These are phyloP conservation scores for Tympanoctomys barrerae DNA, from an alignment of 2,797 vertebrate genomes.

Conservation along the genomic window DNA sequence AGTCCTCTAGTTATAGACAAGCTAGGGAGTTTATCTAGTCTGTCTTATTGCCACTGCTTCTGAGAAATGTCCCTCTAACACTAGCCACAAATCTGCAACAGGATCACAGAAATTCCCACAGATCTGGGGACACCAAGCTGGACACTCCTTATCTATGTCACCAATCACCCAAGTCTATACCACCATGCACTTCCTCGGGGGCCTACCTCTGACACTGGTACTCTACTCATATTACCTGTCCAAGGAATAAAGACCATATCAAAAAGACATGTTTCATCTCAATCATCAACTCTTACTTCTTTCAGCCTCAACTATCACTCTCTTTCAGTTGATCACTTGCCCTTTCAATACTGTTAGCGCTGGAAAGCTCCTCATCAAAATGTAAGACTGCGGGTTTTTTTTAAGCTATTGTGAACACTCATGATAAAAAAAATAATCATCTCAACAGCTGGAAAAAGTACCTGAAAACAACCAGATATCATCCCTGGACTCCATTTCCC, in stretches of 20 bases:
- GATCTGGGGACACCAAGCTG: not conserved
- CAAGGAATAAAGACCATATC: constrained; percentile 38
- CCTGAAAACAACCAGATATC: constrained; percentile 3
- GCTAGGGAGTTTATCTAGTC: not conserved
- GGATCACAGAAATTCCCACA: constrained; percentile 31
- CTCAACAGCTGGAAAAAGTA: constrained; percentile 38
- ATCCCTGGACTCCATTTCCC: constrained; percentile 21
- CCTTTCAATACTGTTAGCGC: constrained; percentile 10
- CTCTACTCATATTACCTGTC: not conserved
- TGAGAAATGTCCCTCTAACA: constrained; percentile 29
- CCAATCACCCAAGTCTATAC: not conserved
- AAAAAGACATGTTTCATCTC: constrained; percentile 32
- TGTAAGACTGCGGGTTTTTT: constrained; percentile 55
- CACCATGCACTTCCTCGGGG: not conserved
- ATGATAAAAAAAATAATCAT: constrained; percentile 77
- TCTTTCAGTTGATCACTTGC: constrained; percentile 9
- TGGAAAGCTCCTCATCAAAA: constrained; percentile 74
- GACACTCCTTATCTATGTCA: not conserved
- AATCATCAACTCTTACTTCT: not conserved
- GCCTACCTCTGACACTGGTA: not conserved
- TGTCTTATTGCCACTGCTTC: not conserved
- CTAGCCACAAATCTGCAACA: not conserved
- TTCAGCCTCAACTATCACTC: not conserved
- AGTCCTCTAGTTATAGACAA: constrained; percentile 29
- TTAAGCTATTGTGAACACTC: constrained; percentile 68